Evolutionary conservation across 2,113 vertebrate genomes (phyloP), one percentile per base, ranked within the genome.

Genomic region (Austrofundulus limnaeus): DNA sequence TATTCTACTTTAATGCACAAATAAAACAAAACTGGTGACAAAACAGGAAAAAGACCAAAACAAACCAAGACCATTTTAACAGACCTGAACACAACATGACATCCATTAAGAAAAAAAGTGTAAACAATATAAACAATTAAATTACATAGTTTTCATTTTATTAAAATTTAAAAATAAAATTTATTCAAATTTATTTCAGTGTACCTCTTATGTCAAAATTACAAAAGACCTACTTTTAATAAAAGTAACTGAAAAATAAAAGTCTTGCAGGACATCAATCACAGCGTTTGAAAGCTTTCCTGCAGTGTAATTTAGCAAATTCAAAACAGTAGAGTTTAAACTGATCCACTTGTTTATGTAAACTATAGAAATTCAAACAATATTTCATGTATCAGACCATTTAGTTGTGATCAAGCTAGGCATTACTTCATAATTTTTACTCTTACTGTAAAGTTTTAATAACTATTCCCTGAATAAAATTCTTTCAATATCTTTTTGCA

Each of bases 401-500:
- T 14, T 12, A 28, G 8, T 51, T 41, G 5, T 4, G 16, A 11
- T 57, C 21, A 25, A 25, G 9, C 12, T 25, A 25, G 42, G 10
- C 39, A 42, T 25, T 57, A 42, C 39, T 25, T 41, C 21, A 9
- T 57, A 1, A 5, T 25, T 57, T 59, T 34, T 47, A 21, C n/a
- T 24, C 10, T 8, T 1, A 43, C 39, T 20, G 9, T 45, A 21
- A 43, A 13, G 46, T 20, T 0, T 24, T 47, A 45, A n/a, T 24
- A 25, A 34, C 9, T 49, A n/a, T 51, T 72, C 34, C 38, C n/a
- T 46, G n/a, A 25, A 37, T n/a, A 52, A 80, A 61, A 53, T 24
- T 62, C 61, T 55, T 75, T 69, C 53, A 70, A 67, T 24, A 66
- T 41, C 20, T 3, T 75, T 46, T 77, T 70, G n/a, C 23, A 65